Evolutionary conservation across 2,113 vertebrate species (phyloP).

Genomic region (Sporophila hypoxantha): DNA sequence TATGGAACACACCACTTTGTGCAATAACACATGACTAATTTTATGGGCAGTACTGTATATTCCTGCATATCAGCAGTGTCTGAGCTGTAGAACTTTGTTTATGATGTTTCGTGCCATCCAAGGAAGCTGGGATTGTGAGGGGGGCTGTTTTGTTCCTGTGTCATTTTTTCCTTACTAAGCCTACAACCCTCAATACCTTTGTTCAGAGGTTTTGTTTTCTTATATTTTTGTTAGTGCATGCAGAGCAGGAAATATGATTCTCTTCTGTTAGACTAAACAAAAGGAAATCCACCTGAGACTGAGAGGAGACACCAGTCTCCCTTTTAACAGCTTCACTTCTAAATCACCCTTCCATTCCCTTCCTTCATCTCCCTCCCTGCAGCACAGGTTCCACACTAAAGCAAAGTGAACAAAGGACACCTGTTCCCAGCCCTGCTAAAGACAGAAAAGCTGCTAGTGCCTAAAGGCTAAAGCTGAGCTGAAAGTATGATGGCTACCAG

Average conservation of each 20-base stretch:
- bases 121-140: background rate
- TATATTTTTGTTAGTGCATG: slow-evolving; percentile 10
- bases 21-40: slow-evolving; percentile 66
- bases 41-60: slow-evolving; percentile 58
- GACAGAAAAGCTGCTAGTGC: background rate
- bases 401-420: background rate
- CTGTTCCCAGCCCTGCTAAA: background rate
- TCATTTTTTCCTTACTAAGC: background rate
- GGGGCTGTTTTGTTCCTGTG: background rate
- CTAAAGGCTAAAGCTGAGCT: slow-evolving; percentile 3
- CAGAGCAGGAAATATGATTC: slow-evolving; percentile 36
- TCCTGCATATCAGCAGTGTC: slow-evolving; percentile 17
- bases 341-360: background rate
- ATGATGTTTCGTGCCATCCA: slow-evolving; percentile 15
- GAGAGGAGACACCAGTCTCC: background rate
- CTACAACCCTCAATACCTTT: background rate
- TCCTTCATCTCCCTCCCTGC: background rate
- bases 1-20: slow-evolving; percentile 54
- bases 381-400: background rate
- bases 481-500: background rate
- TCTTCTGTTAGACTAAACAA: slow-evolving; percentile 34
- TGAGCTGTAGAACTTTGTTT: slow-evolving; percentile 55
- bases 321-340: slow-evolving; percentile 7
- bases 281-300: slow-evolving; percentile 33
- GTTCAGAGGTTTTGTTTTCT: background rate